Percentiles rank a stretch among this genome's conserved stretches.
These are phyloP conservation scores for Tortrix viridana DNA, from an alignment of 2,888 invertebrate genomes.

Conservation along the genomic window DNA sequence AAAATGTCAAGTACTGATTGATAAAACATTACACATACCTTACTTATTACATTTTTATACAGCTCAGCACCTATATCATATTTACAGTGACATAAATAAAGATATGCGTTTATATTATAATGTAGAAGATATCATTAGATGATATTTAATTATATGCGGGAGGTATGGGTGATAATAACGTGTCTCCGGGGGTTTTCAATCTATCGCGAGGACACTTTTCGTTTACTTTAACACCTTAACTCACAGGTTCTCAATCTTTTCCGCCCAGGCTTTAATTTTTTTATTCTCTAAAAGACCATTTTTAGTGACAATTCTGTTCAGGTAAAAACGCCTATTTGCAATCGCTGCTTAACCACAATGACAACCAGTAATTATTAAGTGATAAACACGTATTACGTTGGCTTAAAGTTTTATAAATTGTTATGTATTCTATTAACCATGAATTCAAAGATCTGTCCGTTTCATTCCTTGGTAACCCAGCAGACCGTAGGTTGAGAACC, in stretches of 20 bases:
- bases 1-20: slow-evolving; percentile 33
- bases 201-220: slow-evolving; percentile 1
- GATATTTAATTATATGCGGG: slow-evolving; percentile 24
- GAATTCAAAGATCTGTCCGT: no score
- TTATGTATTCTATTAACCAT: no score
- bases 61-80: slow-evolving; percentile 23
- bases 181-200: slow-evolving; percentile 8
- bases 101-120: neutral
- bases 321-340: no score
- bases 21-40: neutral
- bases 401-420: no score
- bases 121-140: slow-evolving; percentile 2
- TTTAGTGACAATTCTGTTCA: no score
- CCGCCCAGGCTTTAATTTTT: no score
- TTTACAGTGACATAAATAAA: slow-evolving; percentile 21
- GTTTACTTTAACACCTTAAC: neutral
- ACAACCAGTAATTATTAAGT: no score
- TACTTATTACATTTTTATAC: slow-evolving; percentile 12
- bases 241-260: neutral
- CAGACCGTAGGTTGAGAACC: no score
- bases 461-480: no score
- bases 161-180: slow-evolving; percentile 1
- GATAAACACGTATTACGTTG: no score
- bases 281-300: no score
- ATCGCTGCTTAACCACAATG: no score